Base-by-base conservation (phyloP, 2,888 invertebrate species). In the Standfussiana lucernea region DNA sequence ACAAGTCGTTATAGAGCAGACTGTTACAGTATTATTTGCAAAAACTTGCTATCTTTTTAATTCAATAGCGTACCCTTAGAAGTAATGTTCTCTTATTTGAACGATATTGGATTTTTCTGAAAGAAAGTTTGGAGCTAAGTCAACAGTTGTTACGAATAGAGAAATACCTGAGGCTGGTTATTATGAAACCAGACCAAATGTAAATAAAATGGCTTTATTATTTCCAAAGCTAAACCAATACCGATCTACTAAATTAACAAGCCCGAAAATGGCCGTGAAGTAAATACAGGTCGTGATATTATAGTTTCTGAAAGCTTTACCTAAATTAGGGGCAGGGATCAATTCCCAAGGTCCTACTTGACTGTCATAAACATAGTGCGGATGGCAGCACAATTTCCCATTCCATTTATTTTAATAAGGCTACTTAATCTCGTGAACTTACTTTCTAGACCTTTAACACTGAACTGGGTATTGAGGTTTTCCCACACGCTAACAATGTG, bases 381-480 rank as follows among this genome's bases (percentile, higher is more conserved):
- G 64, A 77, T 75, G 66, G 65, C 74, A 72, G 65, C 66, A 70
- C 69, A 50, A 84, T 72, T 75, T 80, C 72, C 59, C 32, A 62
- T 73, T 56, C 53, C 71, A 79, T 79, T 79, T 65, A 79, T 75
- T 82, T 75, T 82, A 82, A 82, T 73, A 71, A 73, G 45, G 40
- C 69, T 73, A 62, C 59, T 83, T 73, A 80, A 85, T 80, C 68
- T 77, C 15, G 45, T 85, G 64, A 72, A 70, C 73, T 72, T 64
- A 67, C 76, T 85, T 85, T 84, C 72, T 80, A 85, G 76, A 77
- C 73, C 72, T 85, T 81, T 87, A 82, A 72, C 83, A 83, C 71
- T 83, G 85, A 79, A 83, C 76, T 80, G 59, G 64, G 37, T 78
- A 47, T 79, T 62, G 76, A 82, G 78, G 74, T 73, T 82, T 79